Conservation (phyloP, 2,888 invertebrate species). For the Achlya flavicornis region DNA sequence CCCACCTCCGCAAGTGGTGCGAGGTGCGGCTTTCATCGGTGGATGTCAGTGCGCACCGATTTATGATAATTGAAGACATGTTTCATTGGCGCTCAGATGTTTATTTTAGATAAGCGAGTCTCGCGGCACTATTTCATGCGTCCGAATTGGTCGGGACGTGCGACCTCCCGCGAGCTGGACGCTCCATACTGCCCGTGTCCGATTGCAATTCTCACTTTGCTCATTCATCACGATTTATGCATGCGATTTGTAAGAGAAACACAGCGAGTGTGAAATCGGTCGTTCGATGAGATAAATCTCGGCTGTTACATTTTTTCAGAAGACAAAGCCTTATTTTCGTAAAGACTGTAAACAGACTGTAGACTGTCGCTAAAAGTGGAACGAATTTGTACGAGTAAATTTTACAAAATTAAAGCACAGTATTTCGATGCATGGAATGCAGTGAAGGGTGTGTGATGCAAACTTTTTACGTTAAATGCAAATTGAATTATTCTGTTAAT, state of each 20-base stretch:
- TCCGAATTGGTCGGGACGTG: constrained; percentile 73
- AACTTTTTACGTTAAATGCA: constrained; percentile 61
- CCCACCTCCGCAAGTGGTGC: constrained; percentile 48
- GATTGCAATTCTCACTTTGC: constrained; percentile 69
- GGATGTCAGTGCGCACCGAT: constrained; percentile 77
- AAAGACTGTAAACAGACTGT: constrained; percentile 17
- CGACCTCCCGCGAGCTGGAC: constrained; percentile 74
- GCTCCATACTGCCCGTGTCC: constrained; percentile 54
- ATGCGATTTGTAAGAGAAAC: constrained; percentile 65
- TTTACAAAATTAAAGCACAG: constrained; percentile 26
- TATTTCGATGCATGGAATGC: constrained; percentile 28
- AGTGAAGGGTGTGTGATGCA: constrained; percentile 35
- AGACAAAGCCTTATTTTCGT: constrained; percentile 34
- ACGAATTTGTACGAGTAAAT: constrained; percentile 36
- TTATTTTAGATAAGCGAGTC: constrained; percentile 81
- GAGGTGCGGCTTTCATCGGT: constrained; percentile 70
- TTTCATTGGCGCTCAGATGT: constrained; percentile 81
- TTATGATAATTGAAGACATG: constrained; percentile 84
- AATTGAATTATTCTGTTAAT: constrained; percentile 70
- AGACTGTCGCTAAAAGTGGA: constrained; percentile 25
- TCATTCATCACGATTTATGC: constrained; percentile 71
- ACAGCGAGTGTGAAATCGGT: constrained; percentile 65
- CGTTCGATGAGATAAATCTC: constrained; percentile 39
- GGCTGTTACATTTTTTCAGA: constrained; percentile 37
- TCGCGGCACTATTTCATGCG: constrained; percentile 80